Evolutionary conservation across 1,140 invertebrate genomes (phyloP).

Genomic region (Holcopasites calliopsidis): DNA sequence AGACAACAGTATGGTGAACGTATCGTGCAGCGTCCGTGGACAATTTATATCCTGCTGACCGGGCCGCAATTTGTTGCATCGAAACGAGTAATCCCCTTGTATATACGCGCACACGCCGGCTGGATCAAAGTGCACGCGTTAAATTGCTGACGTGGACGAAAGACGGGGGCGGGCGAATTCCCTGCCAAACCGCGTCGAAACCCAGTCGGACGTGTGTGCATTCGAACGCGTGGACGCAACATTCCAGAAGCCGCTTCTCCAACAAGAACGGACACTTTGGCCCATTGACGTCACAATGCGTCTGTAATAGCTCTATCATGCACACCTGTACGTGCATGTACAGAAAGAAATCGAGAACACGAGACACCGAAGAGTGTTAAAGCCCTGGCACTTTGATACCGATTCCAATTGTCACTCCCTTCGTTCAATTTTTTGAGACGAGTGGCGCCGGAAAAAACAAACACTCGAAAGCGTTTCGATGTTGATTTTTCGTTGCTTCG

Average conservation of each 20-base stretch:
- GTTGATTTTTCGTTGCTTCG: not conserved
- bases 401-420: not conserved
- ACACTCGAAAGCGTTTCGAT: not conserved
- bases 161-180: conserved; percentile 7
- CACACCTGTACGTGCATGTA: not conserved
- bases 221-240: conserved; percentile 31
- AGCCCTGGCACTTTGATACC: too few relatives aligned
- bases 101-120: not conserved
- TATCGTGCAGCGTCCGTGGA: not conserved
- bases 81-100: conserved; percentile 28
- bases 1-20: not conserved
- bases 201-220: not conserved
- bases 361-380: too few relatives aligned
- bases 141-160: conserved; percentile 17
- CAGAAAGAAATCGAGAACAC: too few relatives aligned
- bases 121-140: conserved; percentile 32
- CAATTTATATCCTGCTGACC: not conserved
- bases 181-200: conserved; percentile 29
- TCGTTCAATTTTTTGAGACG: not conserved
- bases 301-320: conserved; percentile 38
- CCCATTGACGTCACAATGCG: conserved; percentile 47
- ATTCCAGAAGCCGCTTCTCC: conserved; percentile 30
- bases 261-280: conserved; percentile 52
- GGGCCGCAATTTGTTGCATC: conserved; percentile 9
- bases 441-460: not conserved